Evolutionary conservation across 1,140 invertebrate genomes (phyloP).

Genomic region (Drosophila obscura): DNA sequence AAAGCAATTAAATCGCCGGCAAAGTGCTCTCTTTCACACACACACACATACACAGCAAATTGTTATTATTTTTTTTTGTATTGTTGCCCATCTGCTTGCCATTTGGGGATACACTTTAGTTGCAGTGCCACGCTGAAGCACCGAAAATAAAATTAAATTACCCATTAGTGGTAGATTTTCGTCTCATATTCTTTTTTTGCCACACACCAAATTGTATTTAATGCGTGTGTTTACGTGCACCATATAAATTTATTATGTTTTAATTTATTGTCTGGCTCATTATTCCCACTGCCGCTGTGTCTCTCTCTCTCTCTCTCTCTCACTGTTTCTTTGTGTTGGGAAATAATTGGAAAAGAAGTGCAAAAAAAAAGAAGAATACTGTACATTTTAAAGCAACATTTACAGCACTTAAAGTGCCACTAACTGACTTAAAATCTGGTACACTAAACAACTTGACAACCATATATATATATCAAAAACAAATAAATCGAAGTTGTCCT

Average conservation of each 20-base stretch:
- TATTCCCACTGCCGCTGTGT: background rate
- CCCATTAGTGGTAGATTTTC: slow-evolving; percentile 72
- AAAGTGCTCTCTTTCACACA: slow-evolving; percentile 47
- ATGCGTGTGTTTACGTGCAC: slow-evolving; percentile 43
- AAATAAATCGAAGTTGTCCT: slow-evolving; percentile 40
- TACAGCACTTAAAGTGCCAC: slow-evolving; percentile 19
- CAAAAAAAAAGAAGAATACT: background rate
- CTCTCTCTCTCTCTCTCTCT: background rate
- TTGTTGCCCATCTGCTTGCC: slow-evolving; percentile 13
- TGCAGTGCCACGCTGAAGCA: slow-evolving; percentile 29
- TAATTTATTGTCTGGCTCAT: slow-evolving; percentile 37
- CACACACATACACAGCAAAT: slow-evolving; percentile 35
- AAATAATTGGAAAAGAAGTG: slow-evolving; percentile 11
- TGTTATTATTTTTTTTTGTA: slow-evolving; percentile 59
- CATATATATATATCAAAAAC: slow-evolving; percentile 24
- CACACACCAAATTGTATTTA: slow-evolving; percentile 53
- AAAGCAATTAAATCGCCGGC: slow-evolving; percentile 69
- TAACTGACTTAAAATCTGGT: slow-evolving; percentile 12
- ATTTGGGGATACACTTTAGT: slow-evolving; percentile 52
- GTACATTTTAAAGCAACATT: slow-evolving; percentile 12
- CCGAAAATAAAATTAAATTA: slow-evolving; percentile 77
- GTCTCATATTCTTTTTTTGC: slow-evolving; percentile 56
- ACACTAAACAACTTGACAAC: slow-evolving; percentile 49
- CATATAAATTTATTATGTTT: slow-evolving; percentile 49
- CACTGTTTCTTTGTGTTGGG: background rate